phyloP scores from a whole-genome alignment of 2,888 invertebrate genomes.

The Temnothorax rugatulus region DNA sequence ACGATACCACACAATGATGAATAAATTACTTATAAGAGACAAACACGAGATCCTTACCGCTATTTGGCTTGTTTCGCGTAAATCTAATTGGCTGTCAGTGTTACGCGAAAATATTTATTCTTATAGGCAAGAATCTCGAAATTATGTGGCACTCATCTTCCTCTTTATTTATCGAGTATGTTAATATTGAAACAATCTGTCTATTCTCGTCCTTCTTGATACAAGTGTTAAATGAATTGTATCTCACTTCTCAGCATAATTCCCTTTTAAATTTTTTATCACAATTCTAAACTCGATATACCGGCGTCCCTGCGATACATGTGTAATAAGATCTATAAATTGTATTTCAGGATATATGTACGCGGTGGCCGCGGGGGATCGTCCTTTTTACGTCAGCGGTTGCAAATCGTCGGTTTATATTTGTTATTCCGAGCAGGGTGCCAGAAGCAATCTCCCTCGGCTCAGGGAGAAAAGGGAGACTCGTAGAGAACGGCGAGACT shows the following conservation, averaged over 20 bases:
- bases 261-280: not conserved
- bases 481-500: not conserved
- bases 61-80: not conserved
- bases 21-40: not conserved
- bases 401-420: conserved; percentile 42
- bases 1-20: not conserved
- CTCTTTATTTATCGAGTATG: no score
- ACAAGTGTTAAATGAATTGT: not conserved
- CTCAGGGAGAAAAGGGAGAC: not conserved
- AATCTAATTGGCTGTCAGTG: not conserved
- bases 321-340: conserved; percentile 9
- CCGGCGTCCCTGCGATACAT: not conserved
- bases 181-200: not conserved
- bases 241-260: not conserved
- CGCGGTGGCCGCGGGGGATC: not conserved
- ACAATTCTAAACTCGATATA: not conserved
- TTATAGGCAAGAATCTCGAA: not conserved
- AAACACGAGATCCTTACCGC: not conserved
- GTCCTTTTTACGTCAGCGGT: conserved; percentile 21
- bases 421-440: conserved; percentile 29
- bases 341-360: conserved; percentile 10
- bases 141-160: not conserved
- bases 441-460: conserved; percentile 13
- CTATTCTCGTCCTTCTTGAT: not conserved
- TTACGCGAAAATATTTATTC: conserved; percentile 5